Evolutionary conservation across 2,797 vertebrate genomes (phyloP).

Genomic region (Lepidocolaptes lacrymiger): DNA sequence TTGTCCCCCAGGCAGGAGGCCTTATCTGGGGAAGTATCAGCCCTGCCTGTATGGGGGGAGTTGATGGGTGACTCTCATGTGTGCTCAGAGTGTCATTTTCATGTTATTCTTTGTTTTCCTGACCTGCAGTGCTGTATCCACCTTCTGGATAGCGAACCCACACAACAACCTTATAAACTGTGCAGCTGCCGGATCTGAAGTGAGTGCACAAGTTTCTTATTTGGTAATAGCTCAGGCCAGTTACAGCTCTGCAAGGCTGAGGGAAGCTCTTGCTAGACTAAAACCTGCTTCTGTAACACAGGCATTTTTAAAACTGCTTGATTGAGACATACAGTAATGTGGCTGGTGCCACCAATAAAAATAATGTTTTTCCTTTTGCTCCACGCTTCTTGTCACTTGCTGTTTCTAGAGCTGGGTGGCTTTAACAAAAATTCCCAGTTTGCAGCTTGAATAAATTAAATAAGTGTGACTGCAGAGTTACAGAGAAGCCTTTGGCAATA

Average conservation of each 20-base stretch:
- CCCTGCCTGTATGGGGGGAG: background rate
- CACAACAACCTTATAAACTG: conserved; percentile 97
- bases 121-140: conserved; percentile 88
- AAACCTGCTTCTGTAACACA: background rate
- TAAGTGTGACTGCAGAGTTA: background rate
- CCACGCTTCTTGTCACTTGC: background rate
- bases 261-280: background rate
- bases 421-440: background rate
- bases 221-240: background rate
- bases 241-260: background rate
- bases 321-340: background rate
- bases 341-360: background rate
- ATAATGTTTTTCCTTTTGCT: background rate
- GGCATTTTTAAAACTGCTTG: background rate
- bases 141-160: conserved; percentile 98
- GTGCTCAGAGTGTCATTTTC: background rate
- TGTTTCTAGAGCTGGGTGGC: conserved; percentile 10
- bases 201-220: conserved; percentile 71
- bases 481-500: conserved; percentile 8
- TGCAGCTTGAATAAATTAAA: conserved; percentile 42
- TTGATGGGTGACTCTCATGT: background rate
- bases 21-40: conserved; percentile 9
- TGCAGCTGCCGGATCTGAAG: conserved; percentile 93
- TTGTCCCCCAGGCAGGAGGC: background rate
- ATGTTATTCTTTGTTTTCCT: background rate